Evolutionary conservation across 1,140 invertebrate genomes (phyloP), one percentile per base, ranked within the genome.

Genomic region (Oreohelix idahoensis): DNA sequence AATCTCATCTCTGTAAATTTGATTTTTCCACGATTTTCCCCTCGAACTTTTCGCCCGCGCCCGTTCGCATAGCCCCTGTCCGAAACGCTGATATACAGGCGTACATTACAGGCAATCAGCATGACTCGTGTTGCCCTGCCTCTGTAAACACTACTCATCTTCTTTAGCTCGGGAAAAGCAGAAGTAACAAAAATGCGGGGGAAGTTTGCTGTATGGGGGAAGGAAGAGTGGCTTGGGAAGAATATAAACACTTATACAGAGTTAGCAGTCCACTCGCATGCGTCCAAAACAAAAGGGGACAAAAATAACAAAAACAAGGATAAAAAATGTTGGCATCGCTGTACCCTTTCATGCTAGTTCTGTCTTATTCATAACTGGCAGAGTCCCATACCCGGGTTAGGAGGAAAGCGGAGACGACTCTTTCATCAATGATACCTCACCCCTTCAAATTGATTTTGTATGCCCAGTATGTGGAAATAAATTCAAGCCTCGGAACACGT

Each of bases 361-460:
- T 32, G 5, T 32, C 53, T 58, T 58, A 66, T 35, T 32, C 71
- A n/a, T 73, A 42, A 39, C 36, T 73, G 29, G 26, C 71, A 42
- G 71, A 11, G 36, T 39, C 39, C 71, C 39, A 42, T 39, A 1
- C 39, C 1, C 5, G n/a, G 8, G 63, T 8, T 4, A 58, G 53
- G 23, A n/a, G 23, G 45, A 17, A 17, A 49, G 45, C 8, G 45
- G 17, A 17, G 45, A 17, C 10, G 45, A 17, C 8, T 13, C 29
- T 32, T 66, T 66, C 29, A 66, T 66, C 29, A 45, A 73, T 45
- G 71, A 45, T 38, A 42, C 39, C 71, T 45, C 29, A 23, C n/a
- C 39, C 29, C n/a, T 26, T 39, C 26, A 39, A 38, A 42, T 73
- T 73, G 71, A 73, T 73, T 73, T 42, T 73, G 38, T 42, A 42